phyloP scores from a whole-genome alignment of 1,140 invertebrate species.

The Zophobas atratus region DNA sequence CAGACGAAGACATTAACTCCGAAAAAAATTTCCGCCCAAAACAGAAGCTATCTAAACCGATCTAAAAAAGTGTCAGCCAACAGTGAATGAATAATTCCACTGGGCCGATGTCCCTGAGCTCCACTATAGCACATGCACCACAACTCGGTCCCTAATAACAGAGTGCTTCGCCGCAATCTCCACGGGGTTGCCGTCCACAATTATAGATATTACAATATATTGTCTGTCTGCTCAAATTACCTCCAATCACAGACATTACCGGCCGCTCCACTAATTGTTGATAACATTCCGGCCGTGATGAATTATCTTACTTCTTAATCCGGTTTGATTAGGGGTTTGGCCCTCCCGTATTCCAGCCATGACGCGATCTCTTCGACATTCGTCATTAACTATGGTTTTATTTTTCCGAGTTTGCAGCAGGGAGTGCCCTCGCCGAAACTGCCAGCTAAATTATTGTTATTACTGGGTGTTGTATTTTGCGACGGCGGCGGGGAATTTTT shows the following conservation, averaged over 20 bases:
- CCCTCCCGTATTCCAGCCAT: conserved; percentile 15
- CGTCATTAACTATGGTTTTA: neutral
- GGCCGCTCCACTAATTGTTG: conserved; percentile 58
- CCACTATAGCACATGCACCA: conserved; percentile 50
- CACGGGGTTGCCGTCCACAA: conserved; percentile 61
- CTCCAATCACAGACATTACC: conserved; percentile 61
- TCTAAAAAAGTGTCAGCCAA: too few species aligned
- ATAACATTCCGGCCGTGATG: conserved; percentile 58
- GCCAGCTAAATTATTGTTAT: too few species aligned
- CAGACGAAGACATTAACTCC: too few species aligned
- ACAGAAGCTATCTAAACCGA: too few species aligned
- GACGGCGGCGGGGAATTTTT: too few species aligned
- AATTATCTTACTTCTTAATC: conserved; percentile 56
- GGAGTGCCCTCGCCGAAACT: too few species aligned
- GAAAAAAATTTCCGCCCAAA: too few species aligned
- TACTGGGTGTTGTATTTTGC: too few species aligned
- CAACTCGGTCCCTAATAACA: conserved; percentile 55
- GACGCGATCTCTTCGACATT: conserved; percentile 16
- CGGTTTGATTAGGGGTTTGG: conserved; percentile 54
- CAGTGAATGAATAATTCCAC: conserved; percentile 20
- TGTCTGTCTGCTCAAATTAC: conserved; percentile 61
- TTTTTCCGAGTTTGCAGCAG: neutral
- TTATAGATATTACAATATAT: conserved; percentile 64
- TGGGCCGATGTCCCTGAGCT: conserved; percentile 40
- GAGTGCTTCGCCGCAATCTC: conserved; percentile 58